Evolutionary conservation across 2,888 invertebrate genomes (phyloP), one percentile per base, ranked within the genome.

Genomic region (Norana najaformis): DNA sequence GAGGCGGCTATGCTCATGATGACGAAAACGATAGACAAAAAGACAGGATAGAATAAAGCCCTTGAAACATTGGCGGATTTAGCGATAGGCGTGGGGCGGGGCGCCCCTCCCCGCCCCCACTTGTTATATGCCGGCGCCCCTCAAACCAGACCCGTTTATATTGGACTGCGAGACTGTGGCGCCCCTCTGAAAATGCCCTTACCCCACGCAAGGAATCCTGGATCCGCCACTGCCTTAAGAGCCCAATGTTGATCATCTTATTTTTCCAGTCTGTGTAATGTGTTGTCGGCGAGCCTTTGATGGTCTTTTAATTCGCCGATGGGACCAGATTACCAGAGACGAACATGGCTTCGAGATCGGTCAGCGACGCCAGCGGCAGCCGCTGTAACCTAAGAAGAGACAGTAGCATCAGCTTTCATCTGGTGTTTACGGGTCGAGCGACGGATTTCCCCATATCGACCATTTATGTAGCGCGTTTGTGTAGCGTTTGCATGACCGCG

Each of bases 351-450:
- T 69, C n/a, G 69, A 69, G 69, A 69, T 2, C 69, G 69, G 69
- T 69, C 69, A n/a, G 69, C 69, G 69, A 69, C n/a, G 69, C 69
- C n/a, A n/a, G n/a, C 16, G 0, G 69, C 69, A 69, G 69, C 69
- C 30, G 69, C 30, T n/a, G 69, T 8, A n/a, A 69, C 69, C 30
- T 69, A 11, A n/a, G 69, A 69, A n/a, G 30, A 69, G 30, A 69
- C 69, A 69, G 69, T 69, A 11, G 69, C n/a, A 69, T 69, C n/a
- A 69, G 69, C 69, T 69, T 69, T 69, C 69, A 69, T 69, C 69
- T n/a, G 18, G 3, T 0, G n/a, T n/a, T 69, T 30, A 69, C 69
- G 11, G n/a, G 69, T n/a, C n/a, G n/a, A 69, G 69, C 69, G 69
- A 69, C 0, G 69, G 0, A 69, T n/a, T 69, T 69, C n/a, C 69